Evolutionary conservation across 2,113 vertebrate species (phyloP), one percentile per base, ranked within the genome.

Genomic region (Tauraco erythrolophus): DNA sequence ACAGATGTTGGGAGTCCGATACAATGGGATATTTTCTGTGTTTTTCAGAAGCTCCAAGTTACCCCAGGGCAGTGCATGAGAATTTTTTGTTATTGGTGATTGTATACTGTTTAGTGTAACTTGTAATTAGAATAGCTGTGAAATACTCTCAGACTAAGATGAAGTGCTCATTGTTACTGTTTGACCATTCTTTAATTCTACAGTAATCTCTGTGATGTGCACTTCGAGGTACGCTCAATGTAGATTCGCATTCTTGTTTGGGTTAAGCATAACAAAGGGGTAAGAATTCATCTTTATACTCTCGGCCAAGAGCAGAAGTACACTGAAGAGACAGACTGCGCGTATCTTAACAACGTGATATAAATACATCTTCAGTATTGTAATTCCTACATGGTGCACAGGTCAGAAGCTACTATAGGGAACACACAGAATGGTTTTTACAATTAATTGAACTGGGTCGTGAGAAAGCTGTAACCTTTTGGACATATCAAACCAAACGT

Each of bases 321-420:
- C 45, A 13, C 45, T 41, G 56, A 41, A 37, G 87, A 80, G 43
- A 53, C 51, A 43, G 65, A 35, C 19, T 13, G 72, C 16, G 48
- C 0, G 0, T 78, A 17, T 48, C 3, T 7, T 33, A 74, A 50
- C 10, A 30, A 60, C 6, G 2, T n/a, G 17, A 2, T 28, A 37
- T 10, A 45, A 28, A 13, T 62, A 14, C 15, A 1, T 53, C 11
- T 8, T 21, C 8, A 13, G 7, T 30, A 6, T 3, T 62, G 74
- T 5, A 37, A 11, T 74, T 93, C 33, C 46, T 45, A 14, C 3
- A 2, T 19, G 17, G 24, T 43, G 43, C 39, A 31, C 56, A 17
- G 75, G 92, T 70, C 66, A 83, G 80, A 82, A 83, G 76, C 46
- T 84, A 31, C 54, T 31, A 2, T 33, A 33, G 58, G 64, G 86